Evolutionary conservation across 2,113 vertebrate species (phyloP), one percentile per base, ranked within the genome.

Genomic region (Crotalus helleri): DNA sequence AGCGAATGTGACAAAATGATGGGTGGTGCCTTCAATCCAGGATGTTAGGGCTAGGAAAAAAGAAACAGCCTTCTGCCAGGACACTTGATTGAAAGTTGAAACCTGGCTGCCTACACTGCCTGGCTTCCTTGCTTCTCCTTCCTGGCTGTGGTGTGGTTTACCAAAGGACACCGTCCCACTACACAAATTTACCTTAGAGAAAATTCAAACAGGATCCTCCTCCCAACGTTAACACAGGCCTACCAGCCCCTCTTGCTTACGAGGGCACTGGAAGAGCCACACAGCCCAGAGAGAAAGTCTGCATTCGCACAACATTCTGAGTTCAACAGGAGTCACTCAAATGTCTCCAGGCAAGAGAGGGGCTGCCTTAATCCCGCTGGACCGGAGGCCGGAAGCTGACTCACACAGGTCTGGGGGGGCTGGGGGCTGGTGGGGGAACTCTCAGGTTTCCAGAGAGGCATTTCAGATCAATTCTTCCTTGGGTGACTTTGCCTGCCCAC

Each of bases 361-460:
- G 15, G 33, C 29, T 33, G 29, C 33, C 17, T 39, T 81, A 17
- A 81, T 19, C 69, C 6, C 1, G 29, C 69, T 8, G 15, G 69
- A 74, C n/a, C 1, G n/a, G n/a, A n/a, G n/a, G n/a, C n/a, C n/a
- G 69, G 69, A 81, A 81, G 2, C 17, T 21, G 69, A 81, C 33
- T 81, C 69, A 39, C 33, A 8, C 2, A 19, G 6, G 69, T n/a
- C 4, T 12, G 0, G 61, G 61, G 61, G 53, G 10, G 53, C 44
- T 44, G 7, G 51, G 51, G 51, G 59, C 2, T 2, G 15, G 1
- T 0, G 0, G 13, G 1, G 33, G 1, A 15, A 44, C 49, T 24
- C 44, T 86, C 21, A 3, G 33, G 21, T 86, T 51, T 29, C 49
- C 46, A 53, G 24, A 10, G 85, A 13, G 9, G 85, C 39, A 11